phyloP scores from a whole-genome alignment of 2,888 invertebrate genomes.

The Cryptocephalus primarius region DNA sequence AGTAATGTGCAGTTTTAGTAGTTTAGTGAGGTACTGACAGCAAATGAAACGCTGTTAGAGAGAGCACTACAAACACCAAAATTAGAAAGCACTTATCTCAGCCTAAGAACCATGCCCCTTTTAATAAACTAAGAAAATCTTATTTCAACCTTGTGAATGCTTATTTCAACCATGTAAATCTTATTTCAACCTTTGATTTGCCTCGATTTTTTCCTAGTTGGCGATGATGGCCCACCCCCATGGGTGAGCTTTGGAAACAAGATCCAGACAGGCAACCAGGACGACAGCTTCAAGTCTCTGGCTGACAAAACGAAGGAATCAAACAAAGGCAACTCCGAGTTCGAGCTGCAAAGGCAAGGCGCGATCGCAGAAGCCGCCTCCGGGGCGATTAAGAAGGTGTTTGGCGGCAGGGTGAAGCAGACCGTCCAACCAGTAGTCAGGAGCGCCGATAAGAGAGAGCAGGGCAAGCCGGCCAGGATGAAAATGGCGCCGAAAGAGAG shows the following conservation, averaged over 20 bases:
- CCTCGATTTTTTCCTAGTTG: slow-evolving; percentile 33
- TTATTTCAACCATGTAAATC: too few relatives aligned
- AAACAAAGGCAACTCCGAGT: slow-evolving; percentile 59
- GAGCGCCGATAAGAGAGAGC: slow-evolving; percentile 7
- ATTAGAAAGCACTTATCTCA: too few relatives aligned
- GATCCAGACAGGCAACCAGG: slow-evolving; percentile 45
- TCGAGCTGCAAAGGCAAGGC: slow-evolving; percentile 80
- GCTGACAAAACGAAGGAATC: slow-evolving; percentile 46
- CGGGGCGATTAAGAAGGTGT: slow-evolving; percentile 42
- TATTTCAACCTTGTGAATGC: too few relatives aligned
- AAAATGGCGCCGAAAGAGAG: slow-evolving; percentile 19
- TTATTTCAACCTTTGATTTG: too few relatives aligned
- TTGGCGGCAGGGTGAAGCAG: slow-evolving; percentile 43
- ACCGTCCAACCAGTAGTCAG: slow-evolving; percentile 15
- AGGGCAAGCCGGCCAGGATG: slow-evolving; percentile 3
- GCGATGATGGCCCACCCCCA: slow-evolving; percentile 73
- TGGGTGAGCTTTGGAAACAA: slow-evolving; percentile 88
- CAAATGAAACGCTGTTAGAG: too few relatives aligned
- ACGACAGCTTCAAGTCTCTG: slow-evolving; percentile 62
- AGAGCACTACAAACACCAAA: too few relatives aligned
- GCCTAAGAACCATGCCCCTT: too few relatives aligned
- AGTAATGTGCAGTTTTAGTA: too few relatives aligned
- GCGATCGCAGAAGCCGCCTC: slow-evolving; percentile 76
- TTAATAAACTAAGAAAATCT: too few relatives aligned
- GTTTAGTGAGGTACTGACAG: too few relatives aligned